phyloP scores from a whole-genome alignment of 1,140 invertebrate species.

The Pollicipes pollicipes region DNA sequence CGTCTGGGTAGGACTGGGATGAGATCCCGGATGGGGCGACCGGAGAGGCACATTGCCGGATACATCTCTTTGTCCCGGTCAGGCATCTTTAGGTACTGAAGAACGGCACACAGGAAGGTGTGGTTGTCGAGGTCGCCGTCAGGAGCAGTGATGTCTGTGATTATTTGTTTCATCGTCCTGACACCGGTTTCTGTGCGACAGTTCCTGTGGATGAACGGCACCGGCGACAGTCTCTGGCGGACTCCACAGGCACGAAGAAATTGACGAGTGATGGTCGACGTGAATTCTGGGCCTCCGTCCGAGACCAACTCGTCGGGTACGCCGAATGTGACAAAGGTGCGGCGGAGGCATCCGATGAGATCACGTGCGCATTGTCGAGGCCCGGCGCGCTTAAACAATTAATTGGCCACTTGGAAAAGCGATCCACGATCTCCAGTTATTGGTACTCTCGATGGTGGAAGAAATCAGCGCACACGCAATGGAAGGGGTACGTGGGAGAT shows the following conservation, averaged over 20 bases:
- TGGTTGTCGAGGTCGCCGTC: conserved; percentile 1
- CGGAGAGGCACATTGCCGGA: conserved; percentile 4
- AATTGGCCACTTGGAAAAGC: background rate
- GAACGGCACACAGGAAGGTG: conserved; percentile 1
- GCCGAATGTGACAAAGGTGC: background rate
- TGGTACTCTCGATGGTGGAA: background rate
- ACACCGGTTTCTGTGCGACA: conserved; percentile 6
- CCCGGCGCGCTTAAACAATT: background rate
- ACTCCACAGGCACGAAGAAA: conserved; percentile 8
- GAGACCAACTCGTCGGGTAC: background rate
- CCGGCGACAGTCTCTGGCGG: background rate
- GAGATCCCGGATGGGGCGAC: conserved; percentile 6
- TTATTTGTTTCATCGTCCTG: conserved; percentile 2
- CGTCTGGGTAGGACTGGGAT: background rate
- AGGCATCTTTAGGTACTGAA: conserved; percentile 10
- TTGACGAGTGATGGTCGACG: background rate
- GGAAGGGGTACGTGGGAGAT: background rate
- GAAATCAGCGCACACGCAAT: background rate
- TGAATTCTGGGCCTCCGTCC: conserved; percentile 4
- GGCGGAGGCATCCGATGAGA: background rate
- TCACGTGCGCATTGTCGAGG: too few relatives aligned
- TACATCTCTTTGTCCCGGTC: conserved; percentile 4
- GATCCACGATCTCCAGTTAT: background rate
- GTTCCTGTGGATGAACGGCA: conserved; percentile 6
- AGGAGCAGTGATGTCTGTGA: background rate